Evolutionary conservation across 2,113 vertebrate genomes (phyloP), one percentile per base, ranked within the genome.

Genomic region (Origma solitaria): DNA sequence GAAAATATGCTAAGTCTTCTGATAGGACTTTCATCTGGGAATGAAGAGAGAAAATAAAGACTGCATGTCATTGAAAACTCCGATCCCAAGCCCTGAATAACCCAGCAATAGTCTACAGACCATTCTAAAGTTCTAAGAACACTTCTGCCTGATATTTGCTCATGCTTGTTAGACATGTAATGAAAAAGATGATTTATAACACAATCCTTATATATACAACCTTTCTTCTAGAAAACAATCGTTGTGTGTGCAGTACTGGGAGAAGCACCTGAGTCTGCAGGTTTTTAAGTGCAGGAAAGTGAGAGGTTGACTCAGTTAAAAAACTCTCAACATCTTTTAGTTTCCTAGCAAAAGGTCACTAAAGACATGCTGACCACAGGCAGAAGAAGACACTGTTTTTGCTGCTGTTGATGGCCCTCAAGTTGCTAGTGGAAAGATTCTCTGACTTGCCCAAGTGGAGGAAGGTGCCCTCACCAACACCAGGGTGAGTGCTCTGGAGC

Each of bases 141-240:
- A 21, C 76, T 86, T 45, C 54, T 88, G 45, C 33, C 18, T 44
- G 28, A n/a, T 75, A 62, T 51, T 64, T 60, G 45, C 28, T 84
- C 23, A 47, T 47, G 9, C 16, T 83, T 86, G 47, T 83, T 79
- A 58, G 49, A 33, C n/a, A 10, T 9, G 6, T 44, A 64, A 62
- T 33, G 50, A 84, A 76, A 90, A 54, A 40, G 3, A n/a, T 25
- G 8, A 83, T 92, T 70, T 94, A 83, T 73, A 78, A 47, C 40
- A 40, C 37, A 83, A n/a, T 86, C 31, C 17, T 93, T 78, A 37
- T 11, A 77, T 33, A 72, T 37, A 80, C 33, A 90, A 81, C 38
- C 56, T 91, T 93, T 95, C 60, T 92, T 86, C 82, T 75, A 92
- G 83, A 94, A 92, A 92, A 86, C 11, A 64, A 40, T 45, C 5